Conservation (phyloP, 1,140 invertebrate species). For the Eriosoma lanigerum region DNA sequence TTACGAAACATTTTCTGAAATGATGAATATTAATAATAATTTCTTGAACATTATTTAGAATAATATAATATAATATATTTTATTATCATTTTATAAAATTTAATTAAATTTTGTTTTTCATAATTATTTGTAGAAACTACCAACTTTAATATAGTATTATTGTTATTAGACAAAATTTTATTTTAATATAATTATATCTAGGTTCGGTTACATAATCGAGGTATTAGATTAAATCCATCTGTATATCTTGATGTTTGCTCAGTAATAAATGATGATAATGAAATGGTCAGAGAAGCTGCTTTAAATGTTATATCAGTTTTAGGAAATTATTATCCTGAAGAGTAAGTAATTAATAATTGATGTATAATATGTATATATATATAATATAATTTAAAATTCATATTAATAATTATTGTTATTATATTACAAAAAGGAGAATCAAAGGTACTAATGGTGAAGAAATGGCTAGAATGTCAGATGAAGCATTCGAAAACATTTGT, state of each 20-base stretch:
- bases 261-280: slow-evolving; percentile 90
- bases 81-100: no score
- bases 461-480: slow-evolving; percentile 85
- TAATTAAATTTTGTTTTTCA: no score
- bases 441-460: slow-evolving; percentile 66
- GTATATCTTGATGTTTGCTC: slow-evolving; percentile 81
- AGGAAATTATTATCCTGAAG: slow-evolving; percentile 83
- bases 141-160: no score
- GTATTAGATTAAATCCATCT: slow-evolving; percentile 72
- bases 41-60: no score
- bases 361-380: not conserved
- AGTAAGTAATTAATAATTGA: slow-evolving; percentile 61
- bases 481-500: slow-evolving; percentile 95
- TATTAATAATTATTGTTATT: no score
- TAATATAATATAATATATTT: no score
- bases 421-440: slow-evolving; percentile 54
- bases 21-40: no score
- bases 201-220: slow-evolving; percentile 73
- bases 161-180: no score
- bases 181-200: slow-evolving; percentile 53
- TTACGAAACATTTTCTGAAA: no score
- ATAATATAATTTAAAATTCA: no score
- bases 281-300: slow-evolving; percentile 84
- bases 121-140: no score
- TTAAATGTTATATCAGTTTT: slow-evolving; percentile 83